Percentiles rank a stretch among this genome's conserved stretches.
phyloP scores from a whole-genome alignment of 2,797 vertebrate species.

The Antrozous pallidus region DNA sequence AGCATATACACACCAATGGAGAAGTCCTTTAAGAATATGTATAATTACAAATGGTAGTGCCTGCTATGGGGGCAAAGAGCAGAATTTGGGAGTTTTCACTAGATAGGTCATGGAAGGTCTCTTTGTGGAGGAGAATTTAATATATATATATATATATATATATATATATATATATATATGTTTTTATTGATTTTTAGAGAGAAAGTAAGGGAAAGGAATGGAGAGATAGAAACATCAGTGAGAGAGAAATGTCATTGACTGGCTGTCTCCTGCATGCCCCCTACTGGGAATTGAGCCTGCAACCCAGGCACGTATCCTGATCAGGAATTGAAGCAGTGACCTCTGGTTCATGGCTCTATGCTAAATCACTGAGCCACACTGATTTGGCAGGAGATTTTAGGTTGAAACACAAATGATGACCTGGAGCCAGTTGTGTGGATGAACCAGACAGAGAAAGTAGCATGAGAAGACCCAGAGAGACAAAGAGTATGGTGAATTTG shows the following conservation, averaged over 20 bases:
- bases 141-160: no score
- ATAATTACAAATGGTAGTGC: not conserved
- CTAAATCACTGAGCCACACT: no score
- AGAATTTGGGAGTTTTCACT: not conserved
- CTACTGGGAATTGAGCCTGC: no score
- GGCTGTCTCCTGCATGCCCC: no score
- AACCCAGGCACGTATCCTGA: no score
- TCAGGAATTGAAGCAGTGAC: no score
- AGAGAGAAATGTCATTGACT: no score
- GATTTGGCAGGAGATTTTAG: not conserved
- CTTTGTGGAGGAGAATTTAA: not conserved
- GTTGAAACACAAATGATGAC: not conserved
- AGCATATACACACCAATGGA: not conserved
- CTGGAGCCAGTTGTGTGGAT: not conserved
- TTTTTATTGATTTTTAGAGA: no score
- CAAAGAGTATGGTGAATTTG: not conserved
- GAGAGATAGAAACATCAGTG: no score
- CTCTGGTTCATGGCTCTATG: no score
- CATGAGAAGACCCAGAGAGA: not conserved
- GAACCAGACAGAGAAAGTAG: not conserved
- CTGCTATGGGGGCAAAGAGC: not conserved
- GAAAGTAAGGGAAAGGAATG: no score
- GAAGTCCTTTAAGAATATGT: not conserved
- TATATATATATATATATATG: no score
- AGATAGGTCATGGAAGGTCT: not conserved